phyloP scores from a whole-genome alignment of 2,888 invertebrate genomes.

The Lucinisca nassula region DNA sequence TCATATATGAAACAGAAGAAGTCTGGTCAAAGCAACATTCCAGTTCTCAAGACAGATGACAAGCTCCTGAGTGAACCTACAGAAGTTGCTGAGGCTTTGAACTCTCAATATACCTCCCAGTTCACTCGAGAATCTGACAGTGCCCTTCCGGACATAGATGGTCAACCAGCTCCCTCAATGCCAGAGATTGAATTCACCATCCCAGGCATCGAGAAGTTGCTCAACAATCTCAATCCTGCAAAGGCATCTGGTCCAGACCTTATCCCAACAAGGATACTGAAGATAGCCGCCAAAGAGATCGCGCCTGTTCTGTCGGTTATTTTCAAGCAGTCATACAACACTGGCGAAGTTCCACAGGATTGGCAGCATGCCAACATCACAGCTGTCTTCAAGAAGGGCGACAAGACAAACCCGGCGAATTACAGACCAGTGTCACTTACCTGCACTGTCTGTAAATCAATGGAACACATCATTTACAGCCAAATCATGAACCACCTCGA shows the following conservation, averaged over 20 bases:
- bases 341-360: slow-evolving; percentile 32
- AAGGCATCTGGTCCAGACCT: slow-evolving; percentile 45
- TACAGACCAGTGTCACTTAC: background rate
- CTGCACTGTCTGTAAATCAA: slow-evolving; percentile 1
- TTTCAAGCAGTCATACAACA: slow-evolving; percentile 45
- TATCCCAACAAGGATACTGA: slow-evolving; percentile 35
- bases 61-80: background rate
- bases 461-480: slow-evolving; percentile 12
- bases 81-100: slow-evolving; percentile 35
- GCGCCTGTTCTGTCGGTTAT: slow-evolving; percentile 34
- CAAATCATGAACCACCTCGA: slow-evolving; percentile 31
- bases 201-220: slow-evolving; percentile 31
- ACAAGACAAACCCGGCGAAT: background rate
- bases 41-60: background rate
- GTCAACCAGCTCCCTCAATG: slow-evolving; percentile 23
- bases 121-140: slow-evolving; percentile 33
- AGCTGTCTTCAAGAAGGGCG: background rate
- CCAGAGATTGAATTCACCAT: slow-evolving; percentile 27
- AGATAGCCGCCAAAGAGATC: slow-evolving; percentile 27
- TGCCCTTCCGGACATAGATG: slow-evolving; percentile 30
- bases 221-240: slow-evolving; percentile 35
- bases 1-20: slow-evolving; percentile 26
- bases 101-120: slow-evolving; percentile 38
- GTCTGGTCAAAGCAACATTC: slow-evolving; percentile 11
- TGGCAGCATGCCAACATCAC: background rate